phyloP scores from a whole-genome alignment of 2,888 invertebrate genomes.

The Cheilosia urbana region DNA sequence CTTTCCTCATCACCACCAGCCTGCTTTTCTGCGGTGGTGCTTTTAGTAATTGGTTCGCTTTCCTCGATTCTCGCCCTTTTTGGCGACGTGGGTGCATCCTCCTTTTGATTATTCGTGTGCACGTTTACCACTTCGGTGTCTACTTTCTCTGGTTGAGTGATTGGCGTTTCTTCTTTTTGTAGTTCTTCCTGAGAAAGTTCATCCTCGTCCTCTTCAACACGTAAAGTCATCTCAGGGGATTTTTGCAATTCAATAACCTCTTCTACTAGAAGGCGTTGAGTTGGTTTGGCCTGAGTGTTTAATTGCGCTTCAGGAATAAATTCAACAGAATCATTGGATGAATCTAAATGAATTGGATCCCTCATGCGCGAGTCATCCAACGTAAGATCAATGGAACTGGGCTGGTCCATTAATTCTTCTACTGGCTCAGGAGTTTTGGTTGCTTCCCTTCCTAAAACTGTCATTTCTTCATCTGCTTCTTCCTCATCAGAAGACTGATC shows the following conservation, averaged over 20 bases:
- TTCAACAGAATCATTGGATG: slow-evolving; percentile 66
- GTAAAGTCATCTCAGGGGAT: slow-evolving; percentile 63
- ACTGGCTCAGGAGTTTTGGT: neutral
- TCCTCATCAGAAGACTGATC: slow-evolving; percentile 23
- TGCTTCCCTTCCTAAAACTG: slow-evolving; percentile 2
- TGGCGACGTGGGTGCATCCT: slow-evolving; percentile 19
- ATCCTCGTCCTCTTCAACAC: slow-evolving; percentile 65
- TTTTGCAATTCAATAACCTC: slow-evolving; percentile 24
- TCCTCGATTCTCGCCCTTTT: slow-evolving; percentile 47
- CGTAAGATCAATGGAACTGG: slow-evolving; percentile 53
- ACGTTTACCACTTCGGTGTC: neutral
- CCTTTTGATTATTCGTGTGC: neutral
- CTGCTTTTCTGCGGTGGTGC: neutral
- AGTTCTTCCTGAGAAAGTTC: slow-evolving; percentile 12
- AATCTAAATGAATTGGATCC: slow-evolving; percentile 60
- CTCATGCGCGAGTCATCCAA: slow-evolving; percentile 28
- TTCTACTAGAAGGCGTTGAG: neutral
- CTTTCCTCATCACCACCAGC: slow-evolving; percentile 1
- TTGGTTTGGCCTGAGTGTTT: neutral
- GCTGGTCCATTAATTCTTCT: neutral
- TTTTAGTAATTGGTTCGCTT: neutral
- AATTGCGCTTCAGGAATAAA: slow-evolving; percentile 30
- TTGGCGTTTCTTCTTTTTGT: neutral
- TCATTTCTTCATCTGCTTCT: slow-evolving; percentile 21
- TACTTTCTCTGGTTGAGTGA: neutral